phyloP scores from a whole-genome alignment of 2,888 invertebrate species.

The Girardia tigrina region DNA sequence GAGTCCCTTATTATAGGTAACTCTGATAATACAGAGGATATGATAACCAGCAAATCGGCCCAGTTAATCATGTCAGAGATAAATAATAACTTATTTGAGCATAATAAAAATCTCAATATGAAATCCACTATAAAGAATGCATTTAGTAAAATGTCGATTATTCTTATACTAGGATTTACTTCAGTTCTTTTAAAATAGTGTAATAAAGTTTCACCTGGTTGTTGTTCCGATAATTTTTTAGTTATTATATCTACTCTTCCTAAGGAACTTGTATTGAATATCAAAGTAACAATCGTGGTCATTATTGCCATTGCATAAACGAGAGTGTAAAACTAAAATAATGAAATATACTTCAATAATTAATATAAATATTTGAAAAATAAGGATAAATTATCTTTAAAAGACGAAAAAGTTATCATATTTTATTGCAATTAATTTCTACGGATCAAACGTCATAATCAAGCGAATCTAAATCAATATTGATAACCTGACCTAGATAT shows the following conservation, averaged over 20 bases:
- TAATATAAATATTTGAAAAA: no score
- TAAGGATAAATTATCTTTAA: no score
- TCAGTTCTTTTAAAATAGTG: background rate
- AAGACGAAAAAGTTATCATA: no score
- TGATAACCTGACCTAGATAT: no score
- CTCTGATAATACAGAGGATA: background rate
- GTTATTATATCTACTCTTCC: background rate
- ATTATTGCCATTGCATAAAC: background rate
- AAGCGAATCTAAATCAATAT: no score
- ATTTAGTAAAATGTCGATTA: background rate
- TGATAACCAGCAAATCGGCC: background rate
- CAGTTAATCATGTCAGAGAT: background rate
- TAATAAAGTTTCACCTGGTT: background rate
- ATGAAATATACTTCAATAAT: no score
- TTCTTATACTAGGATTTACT: background rate
- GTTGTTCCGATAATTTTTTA: background rate
- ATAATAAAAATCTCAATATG: background rate
- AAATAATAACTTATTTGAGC: background rate
- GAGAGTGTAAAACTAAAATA: background rate
- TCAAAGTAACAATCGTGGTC: background rate
- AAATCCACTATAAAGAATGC: background rate
- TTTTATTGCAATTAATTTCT: no score
- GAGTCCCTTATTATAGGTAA: background rate
- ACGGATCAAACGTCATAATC: no score
- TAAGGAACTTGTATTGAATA: background rate